These are phyloP conservation scores for Agriopis aurantiaria DNA, from an alignment of 2,888 invertebrate species.

Conservation along the genomic window DNA sequence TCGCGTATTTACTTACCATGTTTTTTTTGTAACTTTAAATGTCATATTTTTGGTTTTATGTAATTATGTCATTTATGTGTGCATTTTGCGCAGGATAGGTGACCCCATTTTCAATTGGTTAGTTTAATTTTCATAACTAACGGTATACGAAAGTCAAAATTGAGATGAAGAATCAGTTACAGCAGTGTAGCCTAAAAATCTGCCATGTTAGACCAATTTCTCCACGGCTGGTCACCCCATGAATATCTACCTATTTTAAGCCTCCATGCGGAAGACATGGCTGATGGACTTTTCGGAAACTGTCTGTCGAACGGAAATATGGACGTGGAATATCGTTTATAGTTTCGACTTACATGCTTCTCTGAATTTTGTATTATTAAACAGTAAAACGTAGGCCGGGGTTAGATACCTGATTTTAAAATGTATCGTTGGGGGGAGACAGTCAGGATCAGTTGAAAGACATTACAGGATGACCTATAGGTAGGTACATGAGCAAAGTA, in stretches of 20 bases:
- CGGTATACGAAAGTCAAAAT: too few species aligned
- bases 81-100: too few species aligned
- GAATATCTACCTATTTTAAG: slow-evolving; percentile 8
- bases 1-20: slow-evolving; percentile 1
- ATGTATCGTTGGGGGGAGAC: too few species aligned
- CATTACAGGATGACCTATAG: too few species aligned
- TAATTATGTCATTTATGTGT: too few species aligned
- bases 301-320: slow-evolving; percentile 24
- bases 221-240: slow-evolving; percentile 1
- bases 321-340: slow-evolving; percentile 12
- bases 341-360: slow-evolving; percentile 12
- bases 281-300: slow-evolving; percentile 25
- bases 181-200: neutral
- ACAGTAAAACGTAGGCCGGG: neutral
- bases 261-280: slow-evolving; percentile 22
- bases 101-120: too few species aligned
- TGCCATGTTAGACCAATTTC: neutral
- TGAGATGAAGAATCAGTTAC: too few species aligned
- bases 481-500: too few species aligned
- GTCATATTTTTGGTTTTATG: too few species aligned
- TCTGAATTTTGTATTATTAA: neutral
- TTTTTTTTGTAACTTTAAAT: neutral
- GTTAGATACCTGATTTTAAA: neutral
- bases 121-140: too few species aligned
- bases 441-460: too few species aligned